phyloP scores from a whole-genome alignment of 2,113 vertebrate genomes.

The Canis aureus region DNA sequence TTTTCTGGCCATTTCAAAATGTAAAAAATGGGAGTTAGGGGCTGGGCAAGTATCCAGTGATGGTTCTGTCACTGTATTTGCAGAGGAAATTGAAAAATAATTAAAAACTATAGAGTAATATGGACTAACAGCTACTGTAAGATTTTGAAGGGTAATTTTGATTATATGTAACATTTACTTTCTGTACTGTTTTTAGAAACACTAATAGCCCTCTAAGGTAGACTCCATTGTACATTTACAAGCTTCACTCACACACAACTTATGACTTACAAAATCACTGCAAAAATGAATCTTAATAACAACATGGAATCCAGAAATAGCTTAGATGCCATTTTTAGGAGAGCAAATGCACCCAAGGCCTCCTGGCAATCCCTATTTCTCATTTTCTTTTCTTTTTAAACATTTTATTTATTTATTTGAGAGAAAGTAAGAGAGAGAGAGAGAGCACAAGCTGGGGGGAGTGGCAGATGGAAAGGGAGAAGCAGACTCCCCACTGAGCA shows the following conservation, averaged over 20 bases:
- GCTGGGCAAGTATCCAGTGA: not conserved
- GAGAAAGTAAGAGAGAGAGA: too few relatives aligned
- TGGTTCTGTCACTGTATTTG: not conserved
- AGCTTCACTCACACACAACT: not conserved
- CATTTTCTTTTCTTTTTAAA: too few relatives aligned
- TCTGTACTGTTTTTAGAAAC: not conserved
- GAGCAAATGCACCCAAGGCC: not conserved
- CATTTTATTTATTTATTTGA: too few relatives aligned
- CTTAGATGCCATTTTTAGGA: not conserved
- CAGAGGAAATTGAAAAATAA: constrained; percentile 7
- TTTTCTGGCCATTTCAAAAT: not conserved
- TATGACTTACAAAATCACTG: not conserved
- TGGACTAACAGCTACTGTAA: not conserved
- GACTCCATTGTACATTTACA: not conserved
- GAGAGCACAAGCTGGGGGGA: too few relatives aligned
- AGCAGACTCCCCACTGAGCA: too few relatives aligned
- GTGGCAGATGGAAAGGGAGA: too few relatives aligned
- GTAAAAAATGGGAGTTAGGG: not conserved
- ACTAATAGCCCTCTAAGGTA: not conserved
- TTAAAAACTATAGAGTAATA: not conserved
- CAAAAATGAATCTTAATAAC: not conserved
- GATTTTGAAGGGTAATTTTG: not conserved
- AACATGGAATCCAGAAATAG: not conserved
- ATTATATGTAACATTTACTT: not conserved
- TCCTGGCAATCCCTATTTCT: not conserved